phyloP scores from a whole-genome alignment of 2,888 invertebrate genomes.

The Papilio protenor region DNA sequence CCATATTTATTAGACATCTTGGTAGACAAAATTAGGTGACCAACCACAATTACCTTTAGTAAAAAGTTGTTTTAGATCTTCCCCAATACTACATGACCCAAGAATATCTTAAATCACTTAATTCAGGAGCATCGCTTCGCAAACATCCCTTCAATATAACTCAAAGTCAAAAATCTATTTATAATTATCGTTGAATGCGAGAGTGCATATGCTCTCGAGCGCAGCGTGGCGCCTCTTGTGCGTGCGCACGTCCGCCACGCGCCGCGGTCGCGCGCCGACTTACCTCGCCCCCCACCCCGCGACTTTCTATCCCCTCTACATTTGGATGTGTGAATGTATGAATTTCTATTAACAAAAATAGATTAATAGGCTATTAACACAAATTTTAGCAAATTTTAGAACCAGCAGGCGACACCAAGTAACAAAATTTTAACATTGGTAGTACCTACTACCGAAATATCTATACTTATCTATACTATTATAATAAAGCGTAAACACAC shows the following conservation, averaged over 20 bases:
- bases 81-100: slow-evolving; percentile 2
- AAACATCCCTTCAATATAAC: slow-evolving; percentile 12
- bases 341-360: background rate
- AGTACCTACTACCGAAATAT: no score
- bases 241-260: slow-evolving; percentile 71
- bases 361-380: no score
- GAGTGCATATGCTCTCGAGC: slow-evolving; percentile 76
- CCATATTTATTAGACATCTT: no score
- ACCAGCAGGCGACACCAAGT: no score
- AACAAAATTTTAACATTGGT: no score
- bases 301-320: background rate
- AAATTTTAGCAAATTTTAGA: no score
- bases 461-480: no score
- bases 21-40: no score
- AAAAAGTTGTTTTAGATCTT: background rate
- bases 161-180: slow-evolving; percentile 13
- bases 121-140: slow-evolving; percentile 7
- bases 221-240: slow-evolving; percentile 70
- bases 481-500: no score
- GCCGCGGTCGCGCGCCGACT: slow-evolving; percentile 56
- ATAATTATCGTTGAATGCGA: slow-evolving; percentile 52
- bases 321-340: background rate
- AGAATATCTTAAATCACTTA: background rate
- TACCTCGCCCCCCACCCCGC: slow-evolving; percentile 48
- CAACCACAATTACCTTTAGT: background rate